These are phyloP conservation scores for Tribolium madens DNA, from an alignment of 1,140 invertebrate species.

Conservation along the genomic window DNA sequence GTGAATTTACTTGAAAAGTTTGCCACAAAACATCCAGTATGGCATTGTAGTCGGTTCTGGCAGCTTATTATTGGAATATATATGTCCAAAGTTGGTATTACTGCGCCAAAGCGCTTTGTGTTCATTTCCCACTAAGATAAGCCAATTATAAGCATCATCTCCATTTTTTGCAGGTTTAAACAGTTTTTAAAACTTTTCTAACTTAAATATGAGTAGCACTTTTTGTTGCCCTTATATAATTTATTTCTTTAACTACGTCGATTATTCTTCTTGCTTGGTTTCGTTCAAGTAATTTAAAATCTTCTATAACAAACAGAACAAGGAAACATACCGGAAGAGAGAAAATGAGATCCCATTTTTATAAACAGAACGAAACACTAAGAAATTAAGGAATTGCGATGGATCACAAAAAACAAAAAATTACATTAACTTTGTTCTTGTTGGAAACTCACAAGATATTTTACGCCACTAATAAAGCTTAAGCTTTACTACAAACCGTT, in stretches of 20 bases:
- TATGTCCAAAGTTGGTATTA: conserved; percentile 31
- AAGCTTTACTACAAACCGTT: too few relatives aligned
- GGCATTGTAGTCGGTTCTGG: conserved; percentile 13
- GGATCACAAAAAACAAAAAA: conserved; percentile 12
- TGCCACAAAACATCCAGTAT: conserved; percentile 14
- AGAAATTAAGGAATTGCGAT: neutral
- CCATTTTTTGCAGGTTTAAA: neutral
- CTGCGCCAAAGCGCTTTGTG: conserved; percentile 16
- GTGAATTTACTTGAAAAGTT: conserved; percentile 38
- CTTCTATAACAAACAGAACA: neutral
- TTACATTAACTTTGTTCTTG: neutral
- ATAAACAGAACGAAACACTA: conserved; percentile 16
- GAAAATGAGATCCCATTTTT: conserved; percentile 24
- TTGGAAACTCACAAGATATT: neutral
- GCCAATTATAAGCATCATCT: conserved; percentile 9
- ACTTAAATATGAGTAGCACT: neutral
- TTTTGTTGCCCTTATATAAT: neutral
- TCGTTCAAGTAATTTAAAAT: conserved; percentile 3
- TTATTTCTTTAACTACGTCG: conserved; percentile 24
- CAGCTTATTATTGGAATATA: conserved; percentile 37
- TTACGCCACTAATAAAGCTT: neutral
- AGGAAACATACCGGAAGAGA: conserved; percentile 11
- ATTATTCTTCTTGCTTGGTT: conserved; percentile 10
- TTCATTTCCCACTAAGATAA: conserved; percentile 12
- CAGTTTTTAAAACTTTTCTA: conserved; percentile 6